Conservation (phyloP, 2,888 invertebrate species). For the Willowsia nigromaculata region DNA sequence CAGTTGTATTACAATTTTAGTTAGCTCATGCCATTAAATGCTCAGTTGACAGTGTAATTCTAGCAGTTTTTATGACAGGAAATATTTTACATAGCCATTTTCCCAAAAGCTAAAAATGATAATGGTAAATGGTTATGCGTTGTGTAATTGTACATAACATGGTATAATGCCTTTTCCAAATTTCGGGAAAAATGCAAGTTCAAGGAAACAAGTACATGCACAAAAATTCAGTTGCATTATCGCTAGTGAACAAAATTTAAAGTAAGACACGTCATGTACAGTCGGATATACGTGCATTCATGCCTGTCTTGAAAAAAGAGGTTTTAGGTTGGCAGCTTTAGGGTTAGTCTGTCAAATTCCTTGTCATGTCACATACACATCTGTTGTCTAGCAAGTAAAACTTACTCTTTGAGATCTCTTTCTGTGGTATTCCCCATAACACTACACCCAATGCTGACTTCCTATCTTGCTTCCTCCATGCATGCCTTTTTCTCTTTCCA, state of each 20-base stretch:
- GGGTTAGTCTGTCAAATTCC: conserved; percentile 67
- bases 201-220: not conserved
- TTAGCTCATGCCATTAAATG: conserved; percentile 4
- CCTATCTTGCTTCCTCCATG: conserved; percentile 39
- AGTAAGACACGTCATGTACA: not conserved
- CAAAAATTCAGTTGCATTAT: not conserved
- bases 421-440: conserved; percentile 11
- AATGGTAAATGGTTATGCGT: not conserved
- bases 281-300: too few relatives aligned
- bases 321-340: conserved; percentile 55
- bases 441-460: conserved; percentile 15
- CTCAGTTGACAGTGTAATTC: conserved; percentile 58
- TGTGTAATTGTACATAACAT: not conserved
- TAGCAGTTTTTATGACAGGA: conserved; percentile 36
- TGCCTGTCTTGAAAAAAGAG: not conserved
- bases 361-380: conserved; percentile 63
- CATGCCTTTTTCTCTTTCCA: not conserved
- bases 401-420: conserved; percentile 50
- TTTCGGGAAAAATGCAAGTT: conserved; percentile 21
- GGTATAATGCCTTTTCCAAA: conserved; percentile 10
- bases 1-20: conserved; percentile 27
- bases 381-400: conserved; percentile 51
- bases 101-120: conserved; percentile 34
- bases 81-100: conserved; percentile 47
- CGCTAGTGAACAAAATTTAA: not conserved